Evolutionary conservation across 2,888 invertebrate genomes (phyloP).

Genomic region (Rapana venosa): DNA sequence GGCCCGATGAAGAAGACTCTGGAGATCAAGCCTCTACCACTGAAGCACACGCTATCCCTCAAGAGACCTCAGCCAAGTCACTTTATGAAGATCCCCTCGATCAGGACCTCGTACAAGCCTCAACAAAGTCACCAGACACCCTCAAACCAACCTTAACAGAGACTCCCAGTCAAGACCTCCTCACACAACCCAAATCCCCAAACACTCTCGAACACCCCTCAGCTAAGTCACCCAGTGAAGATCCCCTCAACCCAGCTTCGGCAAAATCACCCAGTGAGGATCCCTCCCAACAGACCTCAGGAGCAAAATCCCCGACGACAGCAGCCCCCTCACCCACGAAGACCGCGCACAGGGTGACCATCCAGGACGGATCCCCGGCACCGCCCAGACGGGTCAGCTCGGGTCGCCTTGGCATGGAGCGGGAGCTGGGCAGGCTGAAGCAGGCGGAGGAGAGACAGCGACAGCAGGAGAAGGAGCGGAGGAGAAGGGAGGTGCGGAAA

Average conservation of each 20-base stretch:
- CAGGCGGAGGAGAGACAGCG: constrained; percentile 37
- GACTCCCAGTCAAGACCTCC: no score
- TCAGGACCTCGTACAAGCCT: no score
- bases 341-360: background rate
- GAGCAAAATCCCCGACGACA: background rate
- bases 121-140: no score
- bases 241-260: background rate
- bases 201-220: no score
- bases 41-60: background rate
- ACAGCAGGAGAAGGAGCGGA: background rate
- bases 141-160: no score
- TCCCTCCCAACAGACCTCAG: background rate
- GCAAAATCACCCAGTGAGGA: background rate
- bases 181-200: no score
- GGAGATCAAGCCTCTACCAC: background rate
- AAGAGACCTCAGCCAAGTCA: background rate
- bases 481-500: constrained; percentile 52
- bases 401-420: constrained; percentile 34
- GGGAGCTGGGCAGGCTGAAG: constrained; percentile 41
- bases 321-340: background rate
- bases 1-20: no score
- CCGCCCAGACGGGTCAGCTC: background rate
- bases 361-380: background rate
- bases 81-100: no score
- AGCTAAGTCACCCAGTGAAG: no score